Evolutionary conservation across 1,140 invertebrate species (phyloP), one percentile per base, ranked within the genome.

Genomic region (Dinoponera quadriceps): DNA sequence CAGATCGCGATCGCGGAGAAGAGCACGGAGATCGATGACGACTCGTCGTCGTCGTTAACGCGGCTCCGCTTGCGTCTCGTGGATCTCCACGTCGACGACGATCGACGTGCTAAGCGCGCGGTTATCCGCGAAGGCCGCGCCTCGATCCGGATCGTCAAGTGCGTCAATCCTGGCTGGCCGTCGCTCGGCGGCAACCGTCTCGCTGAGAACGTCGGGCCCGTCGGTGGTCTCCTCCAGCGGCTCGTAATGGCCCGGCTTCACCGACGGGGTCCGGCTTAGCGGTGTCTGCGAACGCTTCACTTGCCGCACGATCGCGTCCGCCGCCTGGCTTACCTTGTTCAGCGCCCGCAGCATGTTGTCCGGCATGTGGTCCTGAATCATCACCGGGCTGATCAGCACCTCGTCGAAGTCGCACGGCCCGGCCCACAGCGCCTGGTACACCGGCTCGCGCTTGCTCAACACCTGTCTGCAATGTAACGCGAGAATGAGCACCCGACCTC

Each of bases 291-390:
- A 71, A 18, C 74, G 86, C 75, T 69, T 85, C 77, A 83, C 77
- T 51, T 89, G 85, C 25, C 65, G 68, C 29, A 83, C 60, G 22
- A 82, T 83, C 57, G 62, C 54, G 27, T 77, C 72, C 48, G 63
- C 77, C 65, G 63, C 77, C 65, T 85, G 25, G 85, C 92, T 93
- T 96, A 98, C 98, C 96, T 98, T 98, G 93, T 98, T 96, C 66
- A 99, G 94, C 13, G 98, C 98, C 78, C 97, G 96, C 71, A 98
- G 94, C 75, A 99, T 97, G 93, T 97, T 97, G 91, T 98, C 97
- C 25, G 98, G 98, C 98, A 98, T 98, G 93, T 99, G 98, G 93
- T 98, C 98, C 93, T 98, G 97, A 71, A 98, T 96, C 97, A 98
- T 98, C 27, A 98, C 97, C 1, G 98, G 98, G 25, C 98, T 98